Evolutionary conservation across 1,140 invertebrate genomes (phyloP).

Genomic region (Brachionus asplanchnoidis): DNA sequence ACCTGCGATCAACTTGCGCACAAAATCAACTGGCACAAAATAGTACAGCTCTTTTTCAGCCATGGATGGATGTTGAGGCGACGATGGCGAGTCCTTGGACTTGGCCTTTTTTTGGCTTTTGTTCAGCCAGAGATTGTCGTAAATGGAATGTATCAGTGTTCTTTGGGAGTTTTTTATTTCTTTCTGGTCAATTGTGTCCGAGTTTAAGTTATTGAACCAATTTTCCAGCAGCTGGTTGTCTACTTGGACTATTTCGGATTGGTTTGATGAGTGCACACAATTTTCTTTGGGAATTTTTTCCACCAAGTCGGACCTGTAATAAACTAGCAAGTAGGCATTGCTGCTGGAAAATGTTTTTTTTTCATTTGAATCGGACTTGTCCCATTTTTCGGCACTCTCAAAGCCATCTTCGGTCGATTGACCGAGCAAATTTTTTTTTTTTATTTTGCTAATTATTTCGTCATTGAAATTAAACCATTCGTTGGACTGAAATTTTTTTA

Average conservation of each 20-base stretch:
- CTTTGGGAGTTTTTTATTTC: neutral
- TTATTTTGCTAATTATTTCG: conserved; percentile 65
- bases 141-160: neutral
- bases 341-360: conserved; percentile 22
- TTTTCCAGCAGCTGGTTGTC: conserved; percentile 19
- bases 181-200: neutral
- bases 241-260: neutral
- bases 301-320: neutral
- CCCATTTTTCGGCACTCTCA: conserved; percentile 52
- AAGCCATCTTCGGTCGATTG: conserved; percentile 59
- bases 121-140: neutral
- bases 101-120: neutral
- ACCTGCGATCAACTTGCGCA: neutral
- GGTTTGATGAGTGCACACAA: neutral
- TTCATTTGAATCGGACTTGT: conserved; percentile 41
- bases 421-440: conserved; percentile 58
- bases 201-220: conserved; percentile 24
- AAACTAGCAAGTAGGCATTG: conserved; percentile 16
- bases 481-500: conserved; percentile 60
- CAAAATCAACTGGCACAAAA: neutral
- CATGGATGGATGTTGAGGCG: neutral
- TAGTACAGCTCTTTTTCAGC: neutral
- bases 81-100: neutral
- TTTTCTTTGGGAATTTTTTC: conserved; percentile 18
- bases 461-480: conserved; percentile 69